Evolutionary conservation across 2,797 vertebrate species (phyloP).

Genomic region (Gephyroberyx darwinii): DNA sequence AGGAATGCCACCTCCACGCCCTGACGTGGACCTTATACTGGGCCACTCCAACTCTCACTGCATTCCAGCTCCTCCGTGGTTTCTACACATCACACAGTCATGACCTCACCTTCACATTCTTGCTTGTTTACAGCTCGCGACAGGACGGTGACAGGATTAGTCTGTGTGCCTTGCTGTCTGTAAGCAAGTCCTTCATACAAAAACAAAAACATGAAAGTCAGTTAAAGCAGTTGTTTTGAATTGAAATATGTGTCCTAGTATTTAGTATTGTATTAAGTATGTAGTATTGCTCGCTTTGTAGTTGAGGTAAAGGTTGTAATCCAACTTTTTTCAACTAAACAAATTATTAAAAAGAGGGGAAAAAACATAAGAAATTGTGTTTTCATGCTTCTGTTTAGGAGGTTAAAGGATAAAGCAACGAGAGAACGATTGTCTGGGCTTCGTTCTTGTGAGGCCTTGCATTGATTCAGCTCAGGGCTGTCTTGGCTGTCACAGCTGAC

Average conservation of each 20-base stretch:
- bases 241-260: too few relatives aligned
- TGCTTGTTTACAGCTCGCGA: conserved; percentile 36
- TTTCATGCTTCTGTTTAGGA: not conserved
- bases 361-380: not conserved
- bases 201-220: not conserved
- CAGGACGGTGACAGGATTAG: conserved; percentile 41
- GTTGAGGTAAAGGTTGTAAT: not conserved
- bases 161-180: conserved; percentile 17
- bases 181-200: too few relatives aligned
- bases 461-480: conserved; percentile 30
- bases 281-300: too few relatives aligned
- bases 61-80: conserved; percentile 33
- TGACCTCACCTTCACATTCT: conserved; percentile 50
- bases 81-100: conserved; percentile 35
- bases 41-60: conserved; percentile 37
- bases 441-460: conserved; percentile 21
- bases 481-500: conserved; percentile 24
- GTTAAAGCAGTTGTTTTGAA: not conserved
- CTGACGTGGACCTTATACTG: conserved; percentile 39
- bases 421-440: conserved; percentile 5
- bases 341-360: not conserved
- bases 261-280: too few relatives aligned
- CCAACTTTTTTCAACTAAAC: not conserved
- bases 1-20: conserved; percentile 28
- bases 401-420: not conserved